Percentiles rank a stretch among this genome's conserved stretches.
Conservation (phyloP, 2,888 invertebrate genomes). For the Drosophila austrosaltans region DNA sequence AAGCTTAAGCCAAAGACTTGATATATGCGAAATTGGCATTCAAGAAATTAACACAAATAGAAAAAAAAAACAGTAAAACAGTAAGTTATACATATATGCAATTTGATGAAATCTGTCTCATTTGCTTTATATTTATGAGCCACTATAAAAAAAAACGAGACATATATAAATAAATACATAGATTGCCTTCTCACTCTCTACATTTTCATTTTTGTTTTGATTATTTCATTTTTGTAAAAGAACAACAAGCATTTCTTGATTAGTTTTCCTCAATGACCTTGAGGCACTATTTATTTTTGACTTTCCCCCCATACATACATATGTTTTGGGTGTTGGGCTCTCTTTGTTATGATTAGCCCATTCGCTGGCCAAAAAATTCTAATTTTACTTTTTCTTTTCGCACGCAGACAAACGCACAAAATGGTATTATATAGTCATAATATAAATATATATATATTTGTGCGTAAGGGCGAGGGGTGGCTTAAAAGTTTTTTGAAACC, state of each 20-base stretch:
- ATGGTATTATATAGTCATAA: neutral
- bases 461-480: neutral
- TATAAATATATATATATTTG: neutral
- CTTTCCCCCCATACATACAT: constrained; percentile 8
- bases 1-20: neutral
- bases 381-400: constrained; percentile 70
- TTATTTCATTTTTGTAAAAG: constrained; percentile 13
- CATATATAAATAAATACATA: neutral
- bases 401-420: constrained; percentile 51
- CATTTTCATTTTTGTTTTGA: constrained; percentile 12
- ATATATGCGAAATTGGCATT: neutral
- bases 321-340: constrained; percentile 46
- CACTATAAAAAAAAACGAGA: neutral
- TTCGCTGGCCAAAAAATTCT: constrained; percentile 70
- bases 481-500: neutral
- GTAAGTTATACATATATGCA: neutral
- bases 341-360: constrained; percentile 76
- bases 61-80: neutral
- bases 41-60: neutral
- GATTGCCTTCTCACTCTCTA: constrained; percentile 1
- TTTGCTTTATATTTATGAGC: neutral
- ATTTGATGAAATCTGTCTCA: neutral
- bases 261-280: constrained; percentile 18
- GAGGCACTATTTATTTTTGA: constrained; percentile 21
- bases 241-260: constrained; percentile 7